Base-by-base conservation (phyloP, 2,113 vertebrate species). In the Suricata suricatta region DNA sequence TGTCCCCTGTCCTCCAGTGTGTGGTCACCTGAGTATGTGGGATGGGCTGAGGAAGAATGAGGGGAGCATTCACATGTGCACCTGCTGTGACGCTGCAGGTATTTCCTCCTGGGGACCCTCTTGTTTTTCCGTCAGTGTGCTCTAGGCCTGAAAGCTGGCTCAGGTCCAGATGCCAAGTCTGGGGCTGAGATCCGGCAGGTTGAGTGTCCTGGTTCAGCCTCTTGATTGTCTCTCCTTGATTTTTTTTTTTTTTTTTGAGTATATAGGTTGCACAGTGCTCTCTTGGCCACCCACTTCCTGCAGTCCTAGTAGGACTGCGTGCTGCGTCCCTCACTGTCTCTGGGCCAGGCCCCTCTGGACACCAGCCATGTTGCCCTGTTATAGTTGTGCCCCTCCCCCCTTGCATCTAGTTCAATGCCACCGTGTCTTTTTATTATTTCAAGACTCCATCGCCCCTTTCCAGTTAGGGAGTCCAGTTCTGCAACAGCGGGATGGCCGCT, bases 1-100 rank as follows among this genome's bases (percentile, higher is more conserved):
- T 1, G 3, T 16, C 17, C 23, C 31, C 0, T 0, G 14, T 86
- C 21, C 15, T 87, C 38, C 41, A 4, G 11, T 1, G 12, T n/a
- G 21, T 60, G 57, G 17, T 29, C 33, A 3, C 52, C 50, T 79
- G 54, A 74, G 3, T 9, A 17, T 0, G 1, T 5, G 25, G 54
- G 0, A 0, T 12, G 68, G 77, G 15, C 4, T 3, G 3, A 31
- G 11, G 47, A 57, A 31, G 50, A 38, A 41, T 0, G 0, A 76
- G 23, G 44, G n/a, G 13, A 63, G 11, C 29, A 0, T 21, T 66
- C 17, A 5, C 13, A 50, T 1, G 7, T 12, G 12, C 1, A 2
- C 41, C 31, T 38, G 69, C n/a, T 33, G 21, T 74, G 88, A 38
- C 7, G n/a, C 4, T 14, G 10, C 25, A 1, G 50, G 41, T 7